Evolutionary conservation across 2,113 vertebrate species (phyloP), one percentile per base, ranked within the genome.

Genomic region (Anguilla rostrata): DNA sequence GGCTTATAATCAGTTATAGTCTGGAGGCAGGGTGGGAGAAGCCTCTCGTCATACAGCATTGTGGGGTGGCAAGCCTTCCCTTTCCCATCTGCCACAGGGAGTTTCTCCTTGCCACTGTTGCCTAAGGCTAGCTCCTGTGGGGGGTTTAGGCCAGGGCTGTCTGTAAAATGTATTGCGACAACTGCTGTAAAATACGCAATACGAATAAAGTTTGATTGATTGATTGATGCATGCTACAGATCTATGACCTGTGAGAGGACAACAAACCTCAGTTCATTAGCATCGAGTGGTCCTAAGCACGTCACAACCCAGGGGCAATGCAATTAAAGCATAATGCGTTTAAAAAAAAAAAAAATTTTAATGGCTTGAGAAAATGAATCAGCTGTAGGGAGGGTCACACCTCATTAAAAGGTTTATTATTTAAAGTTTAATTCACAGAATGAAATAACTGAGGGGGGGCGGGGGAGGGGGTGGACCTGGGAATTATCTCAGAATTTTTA

Each of bases 351-450:
- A 34, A 34, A 34, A 34, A 34, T 0, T 16, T 20, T 71, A 71
- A 26, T 71, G 63, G 26, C n/a, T 20, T 75, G n/a, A 75, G 71
- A 75, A 75, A 75, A 75, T n/a, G 34, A 75, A 18, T 34, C 57
- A 20, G 78, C 78, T 11, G 1, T 81, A 49, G 18, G 34, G 34
- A 34, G 49, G 16, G 18, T 53, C 14, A 26, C 79, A 63, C 78
- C 11, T 60, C 78, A 81, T 85, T 60, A 79, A 80, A 85, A 46
- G 39, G 40, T 11, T 49, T 60, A 5, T 41, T 29, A 39, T 39
- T 66, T 85, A 53, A 78, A 66, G 26, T 49, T 80, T 81, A 49
- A 9, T 60, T 80, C 9, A 15, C 78, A 81, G 57, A 75, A 85
- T 85, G 40, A 53, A 79, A 57, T 85, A 80, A 85, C 39, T 79